Evolutionary conservation across 2,888 invertebrate species (phyloP).

Genomic region (Lissonota sp.): DNA sequence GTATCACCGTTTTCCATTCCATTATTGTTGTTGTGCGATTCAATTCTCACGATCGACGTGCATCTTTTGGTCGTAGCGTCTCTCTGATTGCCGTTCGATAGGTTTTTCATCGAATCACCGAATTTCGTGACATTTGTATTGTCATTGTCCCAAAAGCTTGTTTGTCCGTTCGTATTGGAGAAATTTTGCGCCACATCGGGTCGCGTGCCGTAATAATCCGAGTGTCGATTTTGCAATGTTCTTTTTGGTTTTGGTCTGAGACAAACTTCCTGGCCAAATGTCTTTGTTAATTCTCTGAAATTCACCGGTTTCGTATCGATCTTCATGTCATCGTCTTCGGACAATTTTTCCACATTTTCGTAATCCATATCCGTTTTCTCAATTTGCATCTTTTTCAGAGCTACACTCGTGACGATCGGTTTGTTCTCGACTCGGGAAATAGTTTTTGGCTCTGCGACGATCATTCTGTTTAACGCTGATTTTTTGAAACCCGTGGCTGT

Average conservation of each 20-base stretch:
- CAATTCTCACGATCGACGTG: slow-evolving; percentile 77
- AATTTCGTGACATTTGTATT: slow-evolving; percentile 41
- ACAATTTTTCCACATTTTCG: slow-evolving; percentile 10
- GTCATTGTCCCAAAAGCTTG: slow-evolving; percentile 36
- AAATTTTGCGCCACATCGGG: slow-evolving; percentile 51
- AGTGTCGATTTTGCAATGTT: slow-evolving; percentile 68
- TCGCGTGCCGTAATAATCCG: slow-evolving; percentile 69
- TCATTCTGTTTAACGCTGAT: slow-evolving; percentile 61
- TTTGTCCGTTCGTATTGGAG: slow-evolving; percentile 50
- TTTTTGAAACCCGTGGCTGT: slow-evolving; percentile 69
- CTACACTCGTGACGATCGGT: slow-evolving; percentile 71
- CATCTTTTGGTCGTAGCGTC: slow-evolving; percentile 69
- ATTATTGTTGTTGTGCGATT: slow-evolving; percentile 55
- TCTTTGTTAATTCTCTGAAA: slow-evolving; percentile 77
- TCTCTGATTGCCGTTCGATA: slow-evolving; percentile 32
- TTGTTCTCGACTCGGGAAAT: slow-evolving; percentile 53
- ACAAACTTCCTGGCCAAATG: slow-evolving; percentile 77
- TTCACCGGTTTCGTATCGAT: slow-evolving; percentile 75
- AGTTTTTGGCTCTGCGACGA: slow-evolving; percentile 42
- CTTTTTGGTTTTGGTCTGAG: slow-evolving; percentile 71
- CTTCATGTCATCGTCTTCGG: slow-evolving; percentile 63
- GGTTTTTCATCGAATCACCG: slow-evolving; percentile 33
- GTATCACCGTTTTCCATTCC: slow-evolving; percentile 31
- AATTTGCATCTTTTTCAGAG: slow-evolving; percentile 67
- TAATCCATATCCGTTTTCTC: slow-evolving; percentile 56